These are phyloP conservation scores for Ailuropoda melanoleuca DNA, from an alignment of 2,113 vertebrate genomes.

Conservation along the genomic window DNA sequence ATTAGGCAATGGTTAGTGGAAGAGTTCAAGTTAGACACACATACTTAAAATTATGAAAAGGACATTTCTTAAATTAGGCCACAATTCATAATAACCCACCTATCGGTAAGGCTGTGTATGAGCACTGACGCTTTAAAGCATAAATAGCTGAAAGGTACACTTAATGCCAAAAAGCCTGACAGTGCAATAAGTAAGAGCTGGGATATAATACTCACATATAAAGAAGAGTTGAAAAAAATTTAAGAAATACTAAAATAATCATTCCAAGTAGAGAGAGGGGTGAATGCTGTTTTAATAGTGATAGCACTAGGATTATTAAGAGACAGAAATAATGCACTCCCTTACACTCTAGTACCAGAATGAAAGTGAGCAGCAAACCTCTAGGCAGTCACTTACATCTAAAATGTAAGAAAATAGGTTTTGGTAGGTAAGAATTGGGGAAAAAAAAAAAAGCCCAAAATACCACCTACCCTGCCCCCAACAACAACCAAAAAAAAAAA, in stretches of 20 bases:
- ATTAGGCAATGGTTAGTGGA: background rate
- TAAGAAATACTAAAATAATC: background rate
- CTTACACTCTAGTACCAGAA: slow-evolving; percentile 1
- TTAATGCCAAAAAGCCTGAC: background rate
- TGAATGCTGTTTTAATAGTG: slow-evolving; percentile 11
- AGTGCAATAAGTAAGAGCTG: background rate
- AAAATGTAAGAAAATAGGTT: slow-evolving; percentile 19
- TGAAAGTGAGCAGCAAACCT: background rate
- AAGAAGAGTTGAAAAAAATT: background rate
- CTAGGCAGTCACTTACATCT: background rate
- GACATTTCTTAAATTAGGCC: background rate
- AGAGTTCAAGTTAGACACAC: background rate
- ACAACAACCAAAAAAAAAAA: background rate
- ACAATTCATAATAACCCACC: background rate
- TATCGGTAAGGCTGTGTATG: background rate
- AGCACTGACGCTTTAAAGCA: background rate
- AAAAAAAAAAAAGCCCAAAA: background rate
- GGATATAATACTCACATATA: background rate
- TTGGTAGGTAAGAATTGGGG: background rate
- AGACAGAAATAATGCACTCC: background rate
- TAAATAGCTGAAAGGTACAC: background rate
- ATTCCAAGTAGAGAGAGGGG: background rate
- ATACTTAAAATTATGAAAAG: slow-evolving; percentile 32
- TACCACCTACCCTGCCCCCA: background rate
- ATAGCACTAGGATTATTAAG: background rate